Evolutionary conservation across 2,888 invertebrate species (phyloP).

Genomic region (Tuberolachnus salignus): DNA sequence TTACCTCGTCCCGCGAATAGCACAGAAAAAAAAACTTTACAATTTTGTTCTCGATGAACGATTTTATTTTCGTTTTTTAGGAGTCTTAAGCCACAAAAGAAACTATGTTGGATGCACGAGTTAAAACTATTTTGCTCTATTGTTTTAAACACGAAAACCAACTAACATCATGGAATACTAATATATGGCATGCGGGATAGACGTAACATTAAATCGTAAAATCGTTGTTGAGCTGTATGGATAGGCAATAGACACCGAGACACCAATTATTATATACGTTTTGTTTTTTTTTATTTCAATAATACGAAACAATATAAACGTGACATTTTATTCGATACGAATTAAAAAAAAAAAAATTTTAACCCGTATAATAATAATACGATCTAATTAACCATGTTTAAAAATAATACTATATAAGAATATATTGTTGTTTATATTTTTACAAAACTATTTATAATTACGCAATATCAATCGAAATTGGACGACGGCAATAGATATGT

Average conservation of each 20-base stretch:
- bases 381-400: too few species aligned
- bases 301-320: neutral
- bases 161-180: constrained; percentile 16
- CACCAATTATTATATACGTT: neutral
- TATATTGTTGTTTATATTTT: too few species aligned
- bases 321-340: neutral
- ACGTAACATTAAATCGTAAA: neutral
- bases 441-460: too few species aligned
- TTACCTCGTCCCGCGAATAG: constrained; percentile 43
- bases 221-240: neutral
- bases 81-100: constrained; percentile 26
- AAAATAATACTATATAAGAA: too few species aligned
- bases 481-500: too few species aligned
- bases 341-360: too few species aligned
- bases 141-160: constrained; percentile 30
- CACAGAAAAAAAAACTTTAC: constrained; percentile 25
- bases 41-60: constrained; percentile 33
- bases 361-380: too few species aligned
- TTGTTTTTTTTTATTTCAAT: neutral
- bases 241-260: neutral
- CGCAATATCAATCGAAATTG: too few species aligned
- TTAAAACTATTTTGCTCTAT: constrained; percentile 47
- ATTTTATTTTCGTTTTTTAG: constrained; percentile 31
- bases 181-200: neutral
- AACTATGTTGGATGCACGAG: constrained; percentile 21